Evolutionary conservation across 2,113 vertebrate species (phyloP), one percentile per base, ranked within the genome.

Genomic region (Otus sunia): DNA sequence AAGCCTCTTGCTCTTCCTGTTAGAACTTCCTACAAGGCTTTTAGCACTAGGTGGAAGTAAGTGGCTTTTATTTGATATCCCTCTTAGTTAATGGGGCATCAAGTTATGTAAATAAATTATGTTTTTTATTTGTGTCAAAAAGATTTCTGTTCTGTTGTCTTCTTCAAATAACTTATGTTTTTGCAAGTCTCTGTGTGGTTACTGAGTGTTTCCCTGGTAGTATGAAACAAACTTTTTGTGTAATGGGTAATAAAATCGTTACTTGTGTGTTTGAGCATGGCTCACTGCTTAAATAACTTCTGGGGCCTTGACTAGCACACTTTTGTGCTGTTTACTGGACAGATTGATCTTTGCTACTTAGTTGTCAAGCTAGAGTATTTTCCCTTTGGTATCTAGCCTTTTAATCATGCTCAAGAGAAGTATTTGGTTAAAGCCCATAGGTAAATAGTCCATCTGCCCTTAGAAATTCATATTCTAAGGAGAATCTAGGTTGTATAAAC

Each of bases 41-140:
- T 99, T 97, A 99, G 99, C 98, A 99, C 99, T 50, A 98, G 99
- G 25, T 99, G 99, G 99, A 99, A 99, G 99, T 99, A 98, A 99
- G 99, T 98, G 36, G 6, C 68, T 90, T 91, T 89, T 64, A 17
- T 87, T 91, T 91, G 5, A 5, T 81, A 25, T 87, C 75, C 15
- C 12, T 76, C 22, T n/a, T 32, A 22, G 30, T 25, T 76, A 25
- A 6, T 6, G 10, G 3, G 13, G 2, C 21, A 69, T 71, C 29
- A 41, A 19, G 10, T 83, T 45, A 26, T 11, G 14, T 27, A 39
- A 56, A 39, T 52, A 66, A 9, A 73, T 36, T 56, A 3, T 9
- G 3, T 0, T 5, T 25, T 80, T 69, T 66, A 7, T 66, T 63
- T 56, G 6, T 18, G 2, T 73, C 20, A 41, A 15, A 75, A 92